Conservation (phyloP, 2,888 invertebrate species). For the Tuberolachnus salignus region DNA sequence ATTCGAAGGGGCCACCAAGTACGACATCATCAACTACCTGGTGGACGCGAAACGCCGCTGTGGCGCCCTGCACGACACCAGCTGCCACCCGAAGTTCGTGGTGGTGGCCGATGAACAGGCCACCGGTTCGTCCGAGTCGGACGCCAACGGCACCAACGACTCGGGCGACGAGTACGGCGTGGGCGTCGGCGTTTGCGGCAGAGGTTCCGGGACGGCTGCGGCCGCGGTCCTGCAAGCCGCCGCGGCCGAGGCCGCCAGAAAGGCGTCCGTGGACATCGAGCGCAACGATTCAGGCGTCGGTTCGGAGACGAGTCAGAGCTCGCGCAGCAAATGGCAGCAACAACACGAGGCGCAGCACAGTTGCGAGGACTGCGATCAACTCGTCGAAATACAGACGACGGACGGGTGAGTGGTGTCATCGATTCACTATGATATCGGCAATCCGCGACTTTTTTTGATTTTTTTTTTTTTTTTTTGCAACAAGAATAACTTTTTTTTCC, state of each 20-base stretch:
- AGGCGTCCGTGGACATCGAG: conserved; percentile 76
- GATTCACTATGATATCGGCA: too few species aligned
- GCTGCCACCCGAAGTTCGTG: conserved; percentile 43
- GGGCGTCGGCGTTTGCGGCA: background rate
- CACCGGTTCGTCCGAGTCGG: conserved; percentile 64
- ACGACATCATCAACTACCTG: conserved; percentile 86
- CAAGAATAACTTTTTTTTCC: too few species aligned
- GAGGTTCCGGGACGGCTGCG: conserved; percentile 71
- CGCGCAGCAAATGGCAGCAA: conserved; percentile 72
- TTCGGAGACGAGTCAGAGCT: conserved; percentile 87
- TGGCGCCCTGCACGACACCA: conserved; percentile 57
- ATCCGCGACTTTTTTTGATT: too few species aligned
- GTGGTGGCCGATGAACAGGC: conserved; percentile 60
- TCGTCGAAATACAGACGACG: conserved; percentile 76
- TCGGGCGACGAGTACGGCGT: conserved; percentile 70
- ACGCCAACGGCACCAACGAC: conserved; percentile 76
- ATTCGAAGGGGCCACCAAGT: conserved; percentile 76
- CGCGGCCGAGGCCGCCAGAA: conserved; percentile 67
- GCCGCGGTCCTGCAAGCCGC: conserved; percentile 67
- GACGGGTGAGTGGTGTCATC: conserved; percentile 64
- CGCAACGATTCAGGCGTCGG: conserved; percentile 92
- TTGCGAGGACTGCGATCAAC: conserved; percentile 88
- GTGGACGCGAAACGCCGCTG: conserved; percentile 82
- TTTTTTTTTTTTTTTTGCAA: too few species aligned
- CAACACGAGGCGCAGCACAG: conserved; percentile 70